Conservation (phyloP, 2,888 invertebrate genomes). For the Quadroppia sp. region DNA sequence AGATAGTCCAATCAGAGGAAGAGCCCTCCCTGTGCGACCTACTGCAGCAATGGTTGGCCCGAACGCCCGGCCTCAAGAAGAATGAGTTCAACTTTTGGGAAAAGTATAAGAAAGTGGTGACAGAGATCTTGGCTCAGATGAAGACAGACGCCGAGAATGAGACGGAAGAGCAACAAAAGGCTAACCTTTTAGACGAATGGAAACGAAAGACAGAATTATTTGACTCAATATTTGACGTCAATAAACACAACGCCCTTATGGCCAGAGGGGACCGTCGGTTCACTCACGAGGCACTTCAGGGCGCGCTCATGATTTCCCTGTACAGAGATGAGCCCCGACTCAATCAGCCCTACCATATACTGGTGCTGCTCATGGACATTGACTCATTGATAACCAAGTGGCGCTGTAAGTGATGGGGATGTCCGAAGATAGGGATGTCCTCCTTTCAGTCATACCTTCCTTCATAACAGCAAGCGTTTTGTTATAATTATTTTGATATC, state of each 20-base stretch:
- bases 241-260: conserved; percentile 74
- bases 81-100: conserved; percentile 88
- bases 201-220: conserved; percentile 64
- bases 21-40: conserved; percentile 79
- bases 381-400: conserved; percentile 98
- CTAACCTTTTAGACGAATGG: conserved; percentile 26
- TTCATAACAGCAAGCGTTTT: too few species aligned
- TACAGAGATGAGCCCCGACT: conserved; percentile 96
- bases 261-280: conserved; percentile 78
- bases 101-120: conserved; percentile 65
- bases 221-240: conserved; percentile 80
- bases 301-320: conserved; percentile 95
- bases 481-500: not conserved
- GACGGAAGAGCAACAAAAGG: conserved; percentile 53
- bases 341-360: conserved; percentile 93
- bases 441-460: too few species aligned
- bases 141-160: conserved; percentile 63
- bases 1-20: conserved; percentile 66
- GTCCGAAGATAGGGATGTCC: too few species aligned
- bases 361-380: conserved; percentile 92
- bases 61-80: conserved; percentile 84
- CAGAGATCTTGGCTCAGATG: conserved; percentile 65
- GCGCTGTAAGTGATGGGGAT: conserved; percentile 87
- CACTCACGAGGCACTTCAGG: conserved; percentile 85
- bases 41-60: conserved; percentile 85